phyloP scores from a whole-genome alignment of 2,113 vertebrate genomes.

The Hydrolagus affinis region DNA sequence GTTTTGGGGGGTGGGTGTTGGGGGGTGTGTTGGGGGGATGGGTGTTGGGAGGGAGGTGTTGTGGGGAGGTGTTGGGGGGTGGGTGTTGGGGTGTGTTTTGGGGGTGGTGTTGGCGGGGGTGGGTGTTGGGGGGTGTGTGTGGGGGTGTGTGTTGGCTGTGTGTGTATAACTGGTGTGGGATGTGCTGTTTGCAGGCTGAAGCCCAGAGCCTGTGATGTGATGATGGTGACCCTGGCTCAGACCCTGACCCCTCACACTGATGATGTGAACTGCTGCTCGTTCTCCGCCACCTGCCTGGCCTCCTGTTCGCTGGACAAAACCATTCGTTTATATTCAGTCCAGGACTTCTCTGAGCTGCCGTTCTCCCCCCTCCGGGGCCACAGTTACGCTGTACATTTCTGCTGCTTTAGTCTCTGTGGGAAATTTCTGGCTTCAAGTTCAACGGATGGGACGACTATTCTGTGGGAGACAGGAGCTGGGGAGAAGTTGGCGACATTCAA shows the following conservation, averaged over 20 bases:
- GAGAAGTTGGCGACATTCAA: constrained; percentile 61
- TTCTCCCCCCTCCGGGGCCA: constrained; percentile 78
- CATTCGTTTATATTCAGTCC: constrained; percentile 64
- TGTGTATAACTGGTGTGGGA: too few species aligned
- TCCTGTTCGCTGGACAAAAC: constrained; percentile 91
- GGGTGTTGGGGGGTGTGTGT: too few species aligned
- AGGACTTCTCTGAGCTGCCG: constrained; percentile 63
- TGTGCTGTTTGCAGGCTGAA: too few species aligned
- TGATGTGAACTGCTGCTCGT: constrained; percentile 81
- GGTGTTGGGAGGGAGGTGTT: too few species aligned
- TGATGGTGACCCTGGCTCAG: constrained; percentile 77
- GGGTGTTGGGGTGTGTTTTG: too few species aligned
- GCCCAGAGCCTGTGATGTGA: too few species aligned
- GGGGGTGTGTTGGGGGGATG: too few species aligned
- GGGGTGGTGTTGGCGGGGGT: too few species aligned
- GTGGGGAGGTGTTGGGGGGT: too few species aligned
- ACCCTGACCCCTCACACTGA: constrained; percentile 74
- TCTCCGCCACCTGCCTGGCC: constrained; percentile 70
- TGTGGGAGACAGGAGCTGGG: constrained; percentile 66
- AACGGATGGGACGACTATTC: constrained; percentile 71
- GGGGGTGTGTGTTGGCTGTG: too few species aligned
- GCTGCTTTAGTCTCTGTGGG: constrained; percentile 80
- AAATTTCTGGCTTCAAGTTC: constrained; percentile 77
- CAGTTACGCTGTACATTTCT: constrained; percentile 82
- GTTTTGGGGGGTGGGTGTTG: too few species aligned